Base-by-base conservation (phyloP, 2,113 vertebrate species). In the Mola mola region DNA sequence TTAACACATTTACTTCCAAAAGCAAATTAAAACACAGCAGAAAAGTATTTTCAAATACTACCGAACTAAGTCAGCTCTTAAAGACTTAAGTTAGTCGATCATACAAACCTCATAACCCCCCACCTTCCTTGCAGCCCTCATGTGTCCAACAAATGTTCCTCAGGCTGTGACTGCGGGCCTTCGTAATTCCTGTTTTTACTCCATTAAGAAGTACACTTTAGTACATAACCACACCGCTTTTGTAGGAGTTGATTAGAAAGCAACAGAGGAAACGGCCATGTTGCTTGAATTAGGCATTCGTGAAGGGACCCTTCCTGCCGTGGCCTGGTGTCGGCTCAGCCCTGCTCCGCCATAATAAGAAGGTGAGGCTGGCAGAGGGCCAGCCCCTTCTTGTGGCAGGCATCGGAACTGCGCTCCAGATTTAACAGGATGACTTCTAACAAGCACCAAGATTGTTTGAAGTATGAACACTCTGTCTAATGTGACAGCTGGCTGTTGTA, bases 151-250 rank as follows among this genome's bases (percentile, higher is more conserved):
- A 90, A 91, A 90, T 90, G 86, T 91, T 84, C 64, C 43, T 41
- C 43, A 17, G 52, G 51, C 82, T 75, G 59, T 31, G 47, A 78
- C 71, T 79, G 37, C 0, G 24, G 26, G 51, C 40, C 64, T 83
- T 88, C 88, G 37, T 82, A 66, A 85, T 85, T 82, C 64, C 43
- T 66, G 8, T 38, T 63, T 69, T 84, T 83, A 87, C 83, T 87
- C 83, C 72, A 90, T 90, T 92, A 90, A 91, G 84, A 84, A 75
- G 74, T 75, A 81, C 85, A 83, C 85, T 89, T 88, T 72, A 85
- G 81, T 88, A 89, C 88, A 90, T 85, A 88, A 92, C 88, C 88
- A 25, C 87, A 82, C 64, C 72, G 62, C 40, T 78, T 84, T 80
- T 47, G 79, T 57, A 59, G 81, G 78, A 86, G 79, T 89, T 91